A percentile compares a stretch with the other conserved stretches of the same genome.
Evolutionary conservation across 2,888 invertebrate species (phyloP).

Genomic region (Agrotis ipsilon): DNA sequence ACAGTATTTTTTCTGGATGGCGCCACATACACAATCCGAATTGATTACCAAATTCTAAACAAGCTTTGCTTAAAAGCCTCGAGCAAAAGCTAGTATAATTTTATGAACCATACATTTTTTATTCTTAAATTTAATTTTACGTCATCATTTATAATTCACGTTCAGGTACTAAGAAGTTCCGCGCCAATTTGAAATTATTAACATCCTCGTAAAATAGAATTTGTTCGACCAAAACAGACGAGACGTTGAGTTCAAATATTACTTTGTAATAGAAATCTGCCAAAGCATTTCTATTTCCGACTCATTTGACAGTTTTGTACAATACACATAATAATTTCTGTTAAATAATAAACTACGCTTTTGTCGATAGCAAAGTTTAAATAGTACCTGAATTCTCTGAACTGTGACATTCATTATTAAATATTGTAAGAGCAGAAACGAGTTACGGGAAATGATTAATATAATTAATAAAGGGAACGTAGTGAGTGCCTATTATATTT

Average conservation of each 20-base stretch:
- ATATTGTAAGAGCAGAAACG: slow-evolving; percentile 29
- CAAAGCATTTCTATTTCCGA: slow-evolving; percentile 39
- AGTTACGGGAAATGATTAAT: slow-evolving; percentile 36
- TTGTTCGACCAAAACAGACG: slow-evolving; percentile 24
- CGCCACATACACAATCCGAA: too few species aligned
- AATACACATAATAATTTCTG: slow-evolving; percentile 34
- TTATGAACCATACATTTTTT: slow-evolving; percentile 3
- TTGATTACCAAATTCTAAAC: too few species aligned
- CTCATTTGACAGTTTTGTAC: slow-evolving; percentile 38
- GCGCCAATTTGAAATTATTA: slow-evolving; percentile 13
- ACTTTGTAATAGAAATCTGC: slow-evolving; percentile 41
- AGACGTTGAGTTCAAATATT: slow-evolving; percentile 37
- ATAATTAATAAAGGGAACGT: slow-evolving; percentile 38
- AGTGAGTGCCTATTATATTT: slow-evolving; percentile 20
- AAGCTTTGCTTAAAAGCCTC: too few species aligned
- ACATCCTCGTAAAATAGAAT: slow-evolving; percentile 31
- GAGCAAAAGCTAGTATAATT: neutral
- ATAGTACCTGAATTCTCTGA: slow-evolving; percentile 40
- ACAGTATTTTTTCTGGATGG: too few species aligned
- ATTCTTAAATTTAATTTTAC: slow-evolving; percentile 7
- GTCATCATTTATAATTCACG: slow-evolving; percentile 6
- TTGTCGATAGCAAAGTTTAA: slow-evolving; percentile 49
- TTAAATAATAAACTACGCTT: slow-evolving; percentile 25
- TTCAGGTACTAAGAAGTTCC: slow-evolving; percentile 3
- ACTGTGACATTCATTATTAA: slow-evolving; percentile 40